Evolutionary conservation across 2,888 invertebrate genomes (phyloP).

Genomic region (Ganaspis brasiliensis): DNA sequence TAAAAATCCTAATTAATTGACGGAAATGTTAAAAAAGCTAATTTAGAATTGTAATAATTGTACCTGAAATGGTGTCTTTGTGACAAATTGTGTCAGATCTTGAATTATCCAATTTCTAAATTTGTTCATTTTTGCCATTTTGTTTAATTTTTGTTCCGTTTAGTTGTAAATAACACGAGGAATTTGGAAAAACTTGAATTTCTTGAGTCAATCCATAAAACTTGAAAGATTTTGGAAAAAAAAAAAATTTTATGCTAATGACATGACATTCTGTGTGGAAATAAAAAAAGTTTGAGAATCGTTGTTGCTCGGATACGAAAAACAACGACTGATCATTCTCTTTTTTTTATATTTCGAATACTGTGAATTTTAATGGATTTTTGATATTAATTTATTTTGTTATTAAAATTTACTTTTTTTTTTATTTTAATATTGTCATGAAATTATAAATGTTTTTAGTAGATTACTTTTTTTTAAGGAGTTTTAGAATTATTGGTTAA

Average conservation of each 20-base stretch:
- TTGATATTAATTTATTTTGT: too few relatives aligned
- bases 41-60: background rate
- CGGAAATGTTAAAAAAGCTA: too few relatives aligned
- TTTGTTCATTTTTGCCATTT: constrained; percentile 48
- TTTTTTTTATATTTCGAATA: background rate
- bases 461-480: too few relatives aligned
- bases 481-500: too few relatives aligned
- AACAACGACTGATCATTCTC: background rate
- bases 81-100: constrained; percentile 30
- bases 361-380: background rate
- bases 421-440: too few relatives aligned
- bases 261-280: constrained; percentile 5
- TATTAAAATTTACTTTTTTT: too few relatives aligned
- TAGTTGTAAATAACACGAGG: background rate
- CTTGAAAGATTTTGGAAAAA: background rate
- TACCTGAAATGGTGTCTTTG: constrained; percentile 46
- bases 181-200: background rate
- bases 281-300: constrained; percentile 13
- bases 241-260: background rate
- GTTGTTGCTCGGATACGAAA: constrained; percentile 13
- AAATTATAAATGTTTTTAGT: too few relatives aligned
- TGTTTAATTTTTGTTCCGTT: background rate
- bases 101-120: constrained; percentile 38
- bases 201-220: background rate
- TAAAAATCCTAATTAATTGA: too few relatives aligned